Evolutionary conservation across 2,888 invertebrate species (phyloP), one percentile per base, ranked within the genome.

Genomic region (Aphodius sticticus): DNA sequence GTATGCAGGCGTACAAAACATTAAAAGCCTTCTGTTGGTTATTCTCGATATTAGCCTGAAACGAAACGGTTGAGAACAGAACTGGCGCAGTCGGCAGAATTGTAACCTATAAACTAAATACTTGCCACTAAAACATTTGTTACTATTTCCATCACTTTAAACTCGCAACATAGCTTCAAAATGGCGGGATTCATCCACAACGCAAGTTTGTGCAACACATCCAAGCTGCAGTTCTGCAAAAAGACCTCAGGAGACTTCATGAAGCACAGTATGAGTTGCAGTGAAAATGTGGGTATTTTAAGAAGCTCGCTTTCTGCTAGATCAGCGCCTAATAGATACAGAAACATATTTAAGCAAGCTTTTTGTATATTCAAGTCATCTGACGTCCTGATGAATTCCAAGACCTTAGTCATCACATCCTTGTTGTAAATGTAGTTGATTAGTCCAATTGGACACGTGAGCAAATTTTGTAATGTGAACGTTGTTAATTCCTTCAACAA

Each of bases 1-100:
- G 81, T 77, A 86, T 82, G 70, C 86, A 86, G 70, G 86, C 85
- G n/a, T 81, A 79, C 6, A 87, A 81, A 15, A 87, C 85, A 15
- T 84, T 81, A 16, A 87, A 82, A 12, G 85, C 84, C 69, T 81
- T 83, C 26, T 80, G 78, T 16, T 83, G 83, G 15, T 82, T 81
- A 0, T 77, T 53, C 36, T 78, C 79, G 6, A 79, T 81, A 0
- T 78, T 78, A 0, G 83, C n/a, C 6, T 75, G 35, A 15, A 75
- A 69, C 35, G 75, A 35, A 26, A 26, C 26, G 1, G 26, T 26
- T 26, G 26, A 26, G 3, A 53, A 53, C 53, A 3, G 7, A 53
- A 7, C 7, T 53, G 53, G 53, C 53, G 53, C 53, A 53, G 53
- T 53, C 53, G 12, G 12, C 4, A 53, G 12, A 5, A 53, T 53